Evolutionary conservation across 2,113 vertebrate genomes (phyloP), one percentile per base, ranked within the genome.

Genomic region (Ophiodon elongatus): DNA sequence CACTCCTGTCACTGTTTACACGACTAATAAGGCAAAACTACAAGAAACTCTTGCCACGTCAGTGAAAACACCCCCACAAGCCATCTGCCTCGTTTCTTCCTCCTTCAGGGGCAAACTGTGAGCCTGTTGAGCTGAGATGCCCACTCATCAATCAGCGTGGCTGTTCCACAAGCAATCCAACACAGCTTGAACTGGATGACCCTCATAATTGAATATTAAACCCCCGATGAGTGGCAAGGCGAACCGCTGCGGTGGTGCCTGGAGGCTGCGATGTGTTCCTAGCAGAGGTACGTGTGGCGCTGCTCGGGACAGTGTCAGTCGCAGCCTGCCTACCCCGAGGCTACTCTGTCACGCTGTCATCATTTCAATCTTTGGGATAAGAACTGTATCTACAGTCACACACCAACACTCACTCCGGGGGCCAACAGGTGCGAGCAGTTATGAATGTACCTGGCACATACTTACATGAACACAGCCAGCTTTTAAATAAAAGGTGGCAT

Each of bases 191-290:
- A 89, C 66, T 62, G n/a, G 25, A 86, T 65, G 77, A 76, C 77
- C 81, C 68, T 81, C 69, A 79, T 92, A 91, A 93, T 88, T 92
- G 91, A 90, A 90, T 80, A 91, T 90, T 87, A 91, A 87, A 84
- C 89, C 80, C 86, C 71, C 0, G 84, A 84, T 82, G 89, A 91
- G 91, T 74, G 57, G 82, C 54, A 39, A 80, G 85, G 68, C 75
- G 35, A 71, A 79, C 76, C 37, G 43, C 45, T 37, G 78, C 7
- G 45, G 66, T 54, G 71, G 80, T 15, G 41, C 84, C 71, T 71
- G 83, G 87, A 84, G 76, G 85, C 81, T 56, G 74, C 41, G 62
- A 67, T 76, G 54, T 73, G 66, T 23, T 35, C 63, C 64, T 76
- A 70, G 82, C 77, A 68, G 60, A 83, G 77, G 54, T 19, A 31